These are phyloP conservation scores for Drosophila busckii DNA, from an alignment of 1,140 invertebrate genomes.

Conservation along the genomic window DNA sequence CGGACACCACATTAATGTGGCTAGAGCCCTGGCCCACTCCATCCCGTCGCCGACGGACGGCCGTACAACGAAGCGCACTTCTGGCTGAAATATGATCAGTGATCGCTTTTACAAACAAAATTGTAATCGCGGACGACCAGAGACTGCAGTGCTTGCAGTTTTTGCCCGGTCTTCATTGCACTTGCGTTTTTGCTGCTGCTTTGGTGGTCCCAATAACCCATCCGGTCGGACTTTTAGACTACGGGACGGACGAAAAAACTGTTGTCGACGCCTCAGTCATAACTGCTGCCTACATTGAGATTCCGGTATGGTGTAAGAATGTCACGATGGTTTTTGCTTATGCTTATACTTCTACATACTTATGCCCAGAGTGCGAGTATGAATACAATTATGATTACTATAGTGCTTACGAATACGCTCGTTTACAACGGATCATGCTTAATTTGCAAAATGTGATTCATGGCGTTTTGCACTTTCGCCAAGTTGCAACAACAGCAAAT, in stretches of 20 bases:
- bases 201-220: constrained; percentile 74
- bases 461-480: constrained; percentile 66
- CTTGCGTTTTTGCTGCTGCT: constrained; percentile 53
- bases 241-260: constrained; percentile 12
- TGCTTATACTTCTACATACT: not conserved
- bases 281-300: constrained; percentile 70
- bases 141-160: constrained; percentile 57
- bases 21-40: not conserved
- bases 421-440: constrained; percentile 69
- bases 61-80: no score
- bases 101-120: constrained; percentile 66
- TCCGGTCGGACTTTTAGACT: constrained; percentile 41
- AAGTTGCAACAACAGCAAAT: constrained; percentile 30
- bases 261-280: constrained; percentile 71
- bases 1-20: constrained; percentile 41
- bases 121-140: constrained; percentile 35
- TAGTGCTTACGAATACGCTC: constrained; percentile 38
- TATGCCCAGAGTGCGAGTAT: no score
- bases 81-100: constrained; percentile 70
- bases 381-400: constrained; percentile 1
- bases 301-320: constrained; percentile 74
- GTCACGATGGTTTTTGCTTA: constrained; percentile 46
- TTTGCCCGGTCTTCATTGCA: constrained; percentile 28
- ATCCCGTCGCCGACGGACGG: no score
- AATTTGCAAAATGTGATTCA: constrained; percentile 75